These are phyloP conservation scores for Lasiurus borealis DNA, from an alignment of 2,113 vertebrate genomes.

Conservation along the genomic window DNA sequence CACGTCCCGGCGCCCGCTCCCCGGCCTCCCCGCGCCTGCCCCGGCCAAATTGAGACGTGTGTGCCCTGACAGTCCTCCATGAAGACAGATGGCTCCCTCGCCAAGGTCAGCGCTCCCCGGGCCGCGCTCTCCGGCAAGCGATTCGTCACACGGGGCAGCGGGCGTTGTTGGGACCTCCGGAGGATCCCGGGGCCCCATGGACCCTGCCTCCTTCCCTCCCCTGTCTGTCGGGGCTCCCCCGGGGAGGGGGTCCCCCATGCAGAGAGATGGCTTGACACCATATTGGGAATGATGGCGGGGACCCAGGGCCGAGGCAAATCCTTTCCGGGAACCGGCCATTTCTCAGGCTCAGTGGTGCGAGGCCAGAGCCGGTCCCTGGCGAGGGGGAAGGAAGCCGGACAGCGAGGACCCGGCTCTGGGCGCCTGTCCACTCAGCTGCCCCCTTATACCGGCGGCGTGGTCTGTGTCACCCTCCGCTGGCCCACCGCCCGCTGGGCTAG, in stretches of 20 bases:
- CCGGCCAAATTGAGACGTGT: conserved; percentile 87
- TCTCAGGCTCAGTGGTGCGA: conserved; percentile 57
- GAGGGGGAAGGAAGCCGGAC: not conserved
- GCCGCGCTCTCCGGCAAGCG: conserved; percentile 81
- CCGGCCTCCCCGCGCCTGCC: conserved; percentile 81
- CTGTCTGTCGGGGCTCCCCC: conserved; percentile 29
- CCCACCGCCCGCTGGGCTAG: no score
- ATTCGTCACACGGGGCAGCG: conserved; percentile 85
- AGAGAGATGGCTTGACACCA: conserved; percentile 46
- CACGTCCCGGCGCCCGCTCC: conserved; percentile 81
- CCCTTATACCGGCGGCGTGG: no score
- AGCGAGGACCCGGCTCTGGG: no score
- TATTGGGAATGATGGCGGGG: conserved; percentile 63
- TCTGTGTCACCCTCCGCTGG: no score
- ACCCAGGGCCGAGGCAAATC: conserved; percentile 69
- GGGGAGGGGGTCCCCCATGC: not conserved
- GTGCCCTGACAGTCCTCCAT: conserved; percentile 87
- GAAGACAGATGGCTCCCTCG: conserved; percentile 88
- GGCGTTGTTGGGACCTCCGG: conserved; percentile 80
- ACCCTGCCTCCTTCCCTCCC: conserved; percentile 55
- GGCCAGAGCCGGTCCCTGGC: not conserved
- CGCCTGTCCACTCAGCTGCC: no score
- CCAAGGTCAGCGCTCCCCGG: conserved; percentile 88
- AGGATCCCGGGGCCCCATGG: conserved; percentile 57
- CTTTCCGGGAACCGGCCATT: conserved; percentile 31